phyloP scores from a whole-genome alignment of 2,888 invertebrate species.

The Chrysina gloriosa region DNA sequence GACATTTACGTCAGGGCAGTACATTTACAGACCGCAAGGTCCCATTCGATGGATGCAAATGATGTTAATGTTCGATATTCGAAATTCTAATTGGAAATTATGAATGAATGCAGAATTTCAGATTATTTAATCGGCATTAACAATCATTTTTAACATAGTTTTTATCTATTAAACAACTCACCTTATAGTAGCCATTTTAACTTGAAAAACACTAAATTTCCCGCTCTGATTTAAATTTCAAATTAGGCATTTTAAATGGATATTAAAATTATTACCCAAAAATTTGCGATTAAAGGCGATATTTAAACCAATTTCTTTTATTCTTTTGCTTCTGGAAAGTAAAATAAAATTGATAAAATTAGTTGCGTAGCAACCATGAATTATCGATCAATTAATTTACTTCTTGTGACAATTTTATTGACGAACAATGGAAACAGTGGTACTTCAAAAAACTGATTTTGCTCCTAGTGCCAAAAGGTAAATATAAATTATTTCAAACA shows the following conservation, averaged over 20 bases:
- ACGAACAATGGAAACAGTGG: constrained; percentile 9
- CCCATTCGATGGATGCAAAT: neutral
- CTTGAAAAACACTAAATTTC: constrained; percentile 14
- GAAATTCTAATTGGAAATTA: neutral
- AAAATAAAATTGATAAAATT: neutral
- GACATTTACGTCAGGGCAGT: constrained; percentile 12
- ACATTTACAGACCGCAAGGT: neutral
- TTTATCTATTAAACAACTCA: constrained; percentile 30
- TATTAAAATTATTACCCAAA: too few relatives aligned
- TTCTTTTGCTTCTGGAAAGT: too few relatives aligned
- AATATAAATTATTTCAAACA: neutral
- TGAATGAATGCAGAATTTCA: neutral
- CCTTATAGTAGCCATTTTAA: constrained; percentile 42
- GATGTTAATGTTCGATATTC: neutral
- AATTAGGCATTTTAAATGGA: neutral
- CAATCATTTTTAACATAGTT: neutral
- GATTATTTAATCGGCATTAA: neutral
- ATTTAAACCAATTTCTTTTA: too few relatives aligned
- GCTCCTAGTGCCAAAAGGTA: constrained; percentile 31
- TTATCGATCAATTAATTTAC: constrained; percentile 9
- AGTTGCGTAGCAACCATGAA: constrained; percentile 31
- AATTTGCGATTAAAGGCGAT: too few relatives aligned
- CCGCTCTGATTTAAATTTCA: constrained; percentile 38
- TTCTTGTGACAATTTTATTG: constrained; percentile 20
- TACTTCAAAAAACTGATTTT: constrained; percentile 6